Percentiles rank a stretch among this genome's conserved stretches.
These are phyloP conservation scores for Phengaris arion DNA, from an alignment of 2,888 invertebrate genomes.

Conservation along the genomic window DNA sequence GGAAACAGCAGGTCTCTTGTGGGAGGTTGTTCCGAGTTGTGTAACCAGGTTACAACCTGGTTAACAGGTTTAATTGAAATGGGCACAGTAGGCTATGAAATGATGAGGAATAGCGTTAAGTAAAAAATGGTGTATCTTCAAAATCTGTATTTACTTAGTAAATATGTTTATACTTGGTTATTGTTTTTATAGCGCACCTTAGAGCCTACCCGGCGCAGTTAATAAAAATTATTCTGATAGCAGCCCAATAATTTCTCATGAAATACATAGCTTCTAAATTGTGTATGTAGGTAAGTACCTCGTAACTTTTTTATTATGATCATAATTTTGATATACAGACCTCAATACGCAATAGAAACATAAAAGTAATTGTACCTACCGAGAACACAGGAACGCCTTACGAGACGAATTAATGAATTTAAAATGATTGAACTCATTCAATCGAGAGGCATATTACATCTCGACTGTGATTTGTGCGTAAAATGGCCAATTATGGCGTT, in stretches of 20 bases:
- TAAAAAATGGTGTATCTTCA: too few relatives aligned
- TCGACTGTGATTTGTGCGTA: too few relatives aligned
- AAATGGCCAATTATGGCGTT: too few relatives aligned
- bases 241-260: not conserved
- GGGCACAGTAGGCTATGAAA: not conserved
- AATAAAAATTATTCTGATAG: not conserved
- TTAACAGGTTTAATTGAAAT: not conserved
- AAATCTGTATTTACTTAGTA: too few relatives aligned
- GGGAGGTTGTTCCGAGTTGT: not conserved
- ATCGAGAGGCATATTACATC: not conserved
- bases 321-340: not conserved
- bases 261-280: not conserved
- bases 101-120: not conserved
- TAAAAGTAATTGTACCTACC: conserved; percentile 11
- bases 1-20: conserved; percentile 1
- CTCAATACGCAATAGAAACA: conserved; percentile 6
- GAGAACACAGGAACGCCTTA: not conserved
- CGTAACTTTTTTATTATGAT: not conserved
- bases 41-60: not conserved
- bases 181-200: too few relatives aligned
- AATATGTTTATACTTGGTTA: too few relatives aligned
- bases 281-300: too few relatives aligned
- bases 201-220: too few relatives aligned
- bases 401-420: not conserved
- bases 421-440: conserved; percentile 5